Evolutionary conservation across 2,888 invertebrate genomes (phyloP).

Genomic region (Exocentrus adspersus): DNA sequence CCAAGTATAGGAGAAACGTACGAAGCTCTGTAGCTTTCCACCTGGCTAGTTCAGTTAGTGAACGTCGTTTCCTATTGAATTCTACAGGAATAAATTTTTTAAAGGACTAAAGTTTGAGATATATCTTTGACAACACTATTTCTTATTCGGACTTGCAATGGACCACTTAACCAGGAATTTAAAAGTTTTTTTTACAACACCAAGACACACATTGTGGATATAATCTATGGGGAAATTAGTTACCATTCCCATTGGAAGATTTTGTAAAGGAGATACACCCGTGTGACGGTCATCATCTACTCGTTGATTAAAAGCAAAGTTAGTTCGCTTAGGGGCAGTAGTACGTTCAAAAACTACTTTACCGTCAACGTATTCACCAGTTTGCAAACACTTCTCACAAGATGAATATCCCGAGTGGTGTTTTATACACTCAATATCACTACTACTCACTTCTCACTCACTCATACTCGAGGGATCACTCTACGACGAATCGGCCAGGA

Average conservation of each 20-base stretch:
- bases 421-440: no score
- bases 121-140: constrained; percentile 4
- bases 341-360: background rate
- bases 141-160: constrained; percentile 9
- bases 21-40: constrained; percentile 3
- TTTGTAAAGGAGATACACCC: constrained; percentile 12
- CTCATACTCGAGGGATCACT: no score
- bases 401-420: constrained; percentile 1
- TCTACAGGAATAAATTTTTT: constrained; percentile 6
- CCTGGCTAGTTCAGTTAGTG: background rate
- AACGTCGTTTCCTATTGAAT: constrained; percentile 6
- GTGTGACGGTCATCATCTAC: constrained; percentile 24
- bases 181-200: constrained; percentile 21
- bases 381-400: constrained; percentile 3
- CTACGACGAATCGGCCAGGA: no score
- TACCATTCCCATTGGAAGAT: constrained; percentile 13
- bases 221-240: constrained; percentile 19
- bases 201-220: constrained; percentile 19
- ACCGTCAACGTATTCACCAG: constrained; percentile 3
- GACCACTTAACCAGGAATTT: constrained; percentile 14
- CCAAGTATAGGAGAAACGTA: background rate
- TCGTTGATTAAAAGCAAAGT: constrained; percentile 3
- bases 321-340: background rate
- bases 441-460: no score
- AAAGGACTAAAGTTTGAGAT: constrained; percentile 2